Base-by-base conservation (phyloP, 2,888 invertebrate species). In the Hypena proboscidalis region DNA sequence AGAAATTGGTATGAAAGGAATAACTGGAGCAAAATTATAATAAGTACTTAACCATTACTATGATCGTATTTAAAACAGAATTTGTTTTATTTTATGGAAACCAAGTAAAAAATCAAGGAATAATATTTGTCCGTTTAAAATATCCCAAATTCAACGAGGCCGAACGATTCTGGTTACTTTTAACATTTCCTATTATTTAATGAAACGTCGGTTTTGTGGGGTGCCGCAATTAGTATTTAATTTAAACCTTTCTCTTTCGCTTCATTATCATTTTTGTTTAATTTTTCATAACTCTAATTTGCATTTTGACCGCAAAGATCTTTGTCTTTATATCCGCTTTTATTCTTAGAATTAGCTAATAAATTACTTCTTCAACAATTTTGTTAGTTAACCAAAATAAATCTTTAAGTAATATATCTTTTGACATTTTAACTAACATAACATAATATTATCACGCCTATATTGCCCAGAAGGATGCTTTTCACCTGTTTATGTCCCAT, bases 141-240 rank as follows among this genome's bases (percentile, higher is more conserved):
- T 17, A 17, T 17, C n/a, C n/a, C n/a, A 6, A 17, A 22, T 38
- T 30, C 17, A 3, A 15, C 19, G 15, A 20, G 5, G n/a, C 10
- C 22, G 41, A 41, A 45, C 20, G 35, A 38, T 33, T 33, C 9
- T 2, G 37, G 5, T 43, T 26, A 37, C 30, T 36, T 65, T 58
- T 67, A 61, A 51, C 40, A 43, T 58, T 57, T 50, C 36, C 47
- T 61, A 58, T 66, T 63, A 58, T 58, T 57, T 52, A 50, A 67
- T 66, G 57, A 55, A 61, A 65, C 65, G 63, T 54, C 45, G 49
- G 59, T 67, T 63, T 58, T 52, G 37, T 36, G 44, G 52, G 29
- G 43, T 50, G 48, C 56, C 57, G 61, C 71, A 76, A 80, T 80
- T 75, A 69, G 62, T 70, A 75, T 77, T 76, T 71, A 77, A 77